These are phyloP conservation scores for Hydrotaea cyrtoneurina DNA, from an alignment of 2,888 invertebrate species.

Conservation along the genomic window DNA sequence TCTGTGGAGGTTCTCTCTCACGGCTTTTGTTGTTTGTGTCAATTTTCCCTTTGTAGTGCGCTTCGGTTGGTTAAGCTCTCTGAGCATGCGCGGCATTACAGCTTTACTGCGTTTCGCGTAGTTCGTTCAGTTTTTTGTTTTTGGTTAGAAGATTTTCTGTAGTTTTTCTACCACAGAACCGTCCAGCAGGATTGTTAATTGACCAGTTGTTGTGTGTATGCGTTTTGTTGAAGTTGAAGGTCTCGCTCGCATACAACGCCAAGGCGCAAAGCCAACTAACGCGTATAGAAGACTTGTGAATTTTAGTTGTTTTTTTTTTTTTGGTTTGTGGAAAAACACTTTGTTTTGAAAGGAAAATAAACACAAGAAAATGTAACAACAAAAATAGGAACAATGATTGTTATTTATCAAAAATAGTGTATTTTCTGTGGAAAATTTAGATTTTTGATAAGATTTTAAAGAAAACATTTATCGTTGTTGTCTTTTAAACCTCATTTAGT, in stretches of 20 bases:
- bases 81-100: neutral
- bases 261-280: neutral
- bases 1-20: neutral
- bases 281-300: neutral
- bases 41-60: neutral
- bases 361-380: constrained; percentile 24
- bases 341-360: constrained; percentile 24
- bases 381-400: neutral
- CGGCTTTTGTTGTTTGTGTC: neutral
- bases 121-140: constrained; percentile 6
- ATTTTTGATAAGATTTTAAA: constrained; percentile 11
- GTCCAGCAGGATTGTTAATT: constrained; percentile 64
- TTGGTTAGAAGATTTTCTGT: constrained; percentile 65
- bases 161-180: constrained; percentile 66
- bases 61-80: neutral
- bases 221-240: constrained; percentile 57
- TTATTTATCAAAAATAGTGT: constrained; percentile 31
- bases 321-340: neutral
- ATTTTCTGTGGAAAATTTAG: constrained; percentile 26
- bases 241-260: constrained; percentile 34
- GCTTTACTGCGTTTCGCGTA: neutral
- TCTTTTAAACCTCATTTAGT: constrained; percentile 34
- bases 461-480: neutral
- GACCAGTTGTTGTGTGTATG: constrained; percentile 67
- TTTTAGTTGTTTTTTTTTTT: neutral